phyloP scores from a whole-genome alignment of 2,797 vertebrate genomes.

The Sternotherus odoratus region DNA sequence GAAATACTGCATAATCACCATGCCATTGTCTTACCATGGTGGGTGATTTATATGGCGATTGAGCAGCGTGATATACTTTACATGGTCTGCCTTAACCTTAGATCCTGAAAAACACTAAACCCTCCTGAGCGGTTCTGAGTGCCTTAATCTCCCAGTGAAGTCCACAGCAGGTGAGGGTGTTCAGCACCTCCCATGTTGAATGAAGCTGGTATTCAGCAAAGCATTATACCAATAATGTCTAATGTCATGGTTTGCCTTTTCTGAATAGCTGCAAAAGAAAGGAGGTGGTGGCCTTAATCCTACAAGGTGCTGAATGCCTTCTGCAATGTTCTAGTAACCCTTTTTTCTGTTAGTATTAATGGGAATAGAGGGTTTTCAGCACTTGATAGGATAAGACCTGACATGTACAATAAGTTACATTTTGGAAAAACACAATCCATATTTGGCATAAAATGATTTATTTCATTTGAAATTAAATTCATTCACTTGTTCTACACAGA shows the following conservation, averaged over 20 bases:
- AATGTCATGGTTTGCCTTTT: not conserved
- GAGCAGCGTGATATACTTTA: not conserved
- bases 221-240: not conserved
- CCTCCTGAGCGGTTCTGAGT: not conserved
- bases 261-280: not conserved
- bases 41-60: not conserved
- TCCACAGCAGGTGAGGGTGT: not conserved
- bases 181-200: not conserved
- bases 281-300: not conserved
- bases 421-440: constrained; percentile 10
- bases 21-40: not conserved
- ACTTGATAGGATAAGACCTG: constrained; percentile 23
- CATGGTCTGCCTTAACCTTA: not conserved
- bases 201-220: not conserved
- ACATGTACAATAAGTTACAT: not conserved
- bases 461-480: constrained; percentile 30
- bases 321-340: constrained; percentile 20
- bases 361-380: constrained; percentile 11
- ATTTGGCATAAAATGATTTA: not conserved
- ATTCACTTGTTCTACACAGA: constrained; percentile 3
- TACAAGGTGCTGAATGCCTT: not conserved
- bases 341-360: constrained; percentile 34
- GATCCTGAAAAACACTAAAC: not conserved
- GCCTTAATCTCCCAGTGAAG: not conserved
- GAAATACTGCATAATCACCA: not conserved